Evolutionary conservation across 2,797 vertebrate species (phyloP), one percentile per base, ranked within the genome.

Genomic region (Antrozous pallidus): DNA sequence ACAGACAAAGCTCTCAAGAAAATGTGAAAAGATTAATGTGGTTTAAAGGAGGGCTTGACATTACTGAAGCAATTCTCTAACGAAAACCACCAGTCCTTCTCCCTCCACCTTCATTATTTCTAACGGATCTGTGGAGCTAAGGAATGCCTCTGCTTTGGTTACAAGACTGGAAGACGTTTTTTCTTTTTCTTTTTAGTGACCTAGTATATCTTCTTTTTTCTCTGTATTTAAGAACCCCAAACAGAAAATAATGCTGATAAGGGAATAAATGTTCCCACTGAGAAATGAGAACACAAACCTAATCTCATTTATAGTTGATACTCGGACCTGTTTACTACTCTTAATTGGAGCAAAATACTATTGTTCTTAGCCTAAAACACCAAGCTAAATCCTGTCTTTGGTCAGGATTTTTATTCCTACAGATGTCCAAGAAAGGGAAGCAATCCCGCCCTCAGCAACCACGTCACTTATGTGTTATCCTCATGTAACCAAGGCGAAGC

Each of bases 241-340:
- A 70, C 49, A 81, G 94, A 91, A 96, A 97, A 92, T n/a, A 81
- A 93, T 6, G 49, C 61, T 95, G 96, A 95, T 84, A 91, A 18
- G 58, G 83, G 51, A 94, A 95, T 91, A 96, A 90, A 88, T 91
- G 93, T 93, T 84, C 94, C 94, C 94, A 93, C 0, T 93, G 91
- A 97, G 93, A 96, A 97, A 96, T 94, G 91, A 97, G 77, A 96
- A 93, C 13, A 88, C 70, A 88, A 95, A 73, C 73, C 90, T 93
- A 92, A 97, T 93, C 86, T 97, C 77, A 93, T 87, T 97, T 95
- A 93, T 11, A 94, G 45, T 84, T 94, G 88, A 91, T 94, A 79
- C 40, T 38, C 85, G 78, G 79, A 63, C 74, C 77, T 86, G 40
- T 89, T 92, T 94, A 95, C 69, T 89, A 75, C 47, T 86, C 73